Evolutionary conservation across 2,797 vertebrate genomes (phyloP), one percentile per base, ranked within the genome.

Genomic region (Enteromius argenteus): DNA sequence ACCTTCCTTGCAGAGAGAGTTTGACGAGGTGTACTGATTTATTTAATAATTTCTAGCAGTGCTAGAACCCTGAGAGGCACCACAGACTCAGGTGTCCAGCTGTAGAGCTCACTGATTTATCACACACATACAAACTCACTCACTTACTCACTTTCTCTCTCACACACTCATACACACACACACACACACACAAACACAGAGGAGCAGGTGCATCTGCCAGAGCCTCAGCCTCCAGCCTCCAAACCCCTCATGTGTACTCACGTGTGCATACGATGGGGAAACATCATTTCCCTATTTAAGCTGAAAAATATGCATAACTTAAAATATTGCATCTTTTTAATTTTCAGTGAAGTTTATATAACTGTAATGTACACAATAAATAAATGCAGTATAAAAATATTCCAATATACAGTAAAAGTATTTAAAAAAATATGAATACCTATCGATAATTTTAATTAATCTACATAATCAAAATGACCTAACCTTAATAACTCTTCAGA

Each of bases 251-350:
- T 62, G 74, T 79, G 67, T 79, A 72, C 81, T 68, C 64, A 60
- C 68, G 77, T 91, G 84, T 84, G 84, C 86, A 88, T 90, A 90
- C 86, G 89, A 10, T 71, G 3, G 27, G 39, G 30, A 74, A 74
- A 49, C 30, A 64, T 49, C 0, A 35, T 64, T 64, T 64, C 13
- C 13, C 30, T 9, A 42, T 73, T 77, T 76, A 14, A 6, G 32
- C 9, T 32, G 64, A 30, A 32, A 66, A 75, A 75, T 66, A 5
- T 11, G 17, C 58, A 14, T 42, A 30, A 42, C 10, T n/a, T 83
- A 10, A 42, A 74, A 37, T 35, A 66, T 37, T 51, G 30, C 3
- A 53, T 73, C 27, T 73, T 53, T 82, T 42, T n/a, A 0, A 42
- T n/a, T 67, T 13, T 32, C 13, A 5, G 10, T 60, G 3, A n/a